Base-by-base conservation (phyloP, 2,113 vertebrate species). In the Sebastes fasciatus region DNA sequence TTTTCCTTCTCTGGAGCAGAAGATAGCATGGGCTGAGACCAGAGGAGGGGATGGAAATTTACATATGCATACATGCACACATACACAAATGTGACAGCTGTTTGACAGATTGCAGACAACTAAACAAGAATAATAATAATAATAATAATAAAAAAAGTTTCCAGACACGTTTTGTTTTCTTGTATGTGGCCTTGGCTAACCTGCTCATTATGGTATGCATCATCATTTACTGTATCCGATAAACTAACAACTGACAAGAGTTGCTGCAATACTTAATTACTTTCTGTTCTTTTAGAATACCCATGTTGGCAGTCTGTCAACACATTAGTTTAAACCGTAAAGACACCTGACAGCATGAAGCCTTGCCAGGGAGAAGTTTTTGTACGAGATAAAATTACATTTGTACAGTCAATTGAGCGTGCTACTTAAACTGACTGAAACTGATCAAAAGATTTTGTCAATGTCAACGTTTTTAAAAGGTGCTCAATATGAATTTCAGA, bases 21-120 rank as follows among this genome's bases (percentile, higher is more conserved):
- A 79, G 86, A 91, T 86, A 90, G 83, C 71, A 76, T 26, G 7
- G 57, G 43, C 11, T 55, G 86, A 70, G 78, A 88, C 82, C 64
- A 67, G 72, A 77, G 63, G 62, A 80, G 74, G 82, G 66, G 75
- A 51, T 74, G n/a, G 6, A 55, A 7, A 88, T 91, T 80, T 83
- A 19, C 80, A 89, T 79, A 73, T 16, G 19, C 52, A 63, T 12
- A 42, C 65, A 17, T 16, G 45, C 61, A 43, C 64, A 46, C 45
- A 16, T 45, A 67, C 43, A 52, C 12, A 42, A 19, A 79, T 9
- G n/a, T 16, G 77, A 88, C 70, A 66, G 71, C 79, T 84, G 82
- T 77, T 46, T 74, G 77, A 79, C 66, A 82, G 70, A 82, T 8
- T 65, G 40, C 0, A 60, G 34, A 70, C 61, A 42, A 45, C 68